Evolutionary conservation across 2,888 invertebrate species (phyloP), one percentile per base, ranked within the genome.

Genomic region (Phortica magna): DNA sequence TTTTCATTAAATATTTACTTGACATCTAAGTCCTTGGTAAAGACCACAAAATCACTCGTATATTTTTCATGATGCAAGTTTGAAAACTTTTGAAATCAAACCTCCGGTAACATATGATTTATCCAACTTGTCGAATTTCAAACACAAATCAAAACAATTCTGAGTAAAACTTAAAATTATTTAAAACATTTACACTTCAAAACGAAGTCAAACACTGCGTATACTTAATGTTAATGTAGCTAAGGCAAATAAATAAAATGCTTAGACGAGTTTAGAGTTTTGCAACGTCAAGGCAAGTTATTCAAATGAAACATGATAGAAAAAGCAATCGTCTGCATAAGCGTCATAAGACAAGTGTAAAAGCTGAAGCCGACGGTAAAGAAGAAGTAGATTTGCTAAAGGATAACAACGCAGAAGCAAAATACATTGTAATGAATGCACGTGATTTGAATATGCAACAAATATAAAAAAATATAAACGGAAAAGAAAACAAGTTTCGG

Each of bases 381-480:
- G 31, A 31, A 31, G 31, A 31, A 31, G 31, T 31, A 31, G 5
- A 31, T 31, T 31, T 31, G 53, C 53, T 5, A 59, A 59, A 19
- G 59, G 17, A 59, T 59, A 59, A 59, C 17, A 59, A 59, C 7
- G 59, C 59, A 7, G 7, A 7, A 17, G 17, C 59, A n/a, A 59
- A 59, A 12, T 48, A 71, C 55, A 71, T 71, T 71, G 70, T 71
- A 71, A 71, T 71, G 70, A 71, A 53, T 55, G 55, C 55, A 55
- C 70, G 70, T 71, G 70, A 71, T 71, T 71, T 71, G 70, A 71
- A 71, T 71, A 53, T 71, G 55, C 70, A 55, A 22, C 31, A 65
- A 5, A 14, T 2, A 41, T 12, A 71, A 17, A 39, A 42, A 71
- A 71, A 31, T 7, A 22, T 55, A 71, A 39, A 39, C 41, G n/a